Evolutionary conservation across 1,140 invertebrate genomes (phyloP), one percentile per base, ranked within the genome.

Genomic region (Cotesia typhae): DNA sequence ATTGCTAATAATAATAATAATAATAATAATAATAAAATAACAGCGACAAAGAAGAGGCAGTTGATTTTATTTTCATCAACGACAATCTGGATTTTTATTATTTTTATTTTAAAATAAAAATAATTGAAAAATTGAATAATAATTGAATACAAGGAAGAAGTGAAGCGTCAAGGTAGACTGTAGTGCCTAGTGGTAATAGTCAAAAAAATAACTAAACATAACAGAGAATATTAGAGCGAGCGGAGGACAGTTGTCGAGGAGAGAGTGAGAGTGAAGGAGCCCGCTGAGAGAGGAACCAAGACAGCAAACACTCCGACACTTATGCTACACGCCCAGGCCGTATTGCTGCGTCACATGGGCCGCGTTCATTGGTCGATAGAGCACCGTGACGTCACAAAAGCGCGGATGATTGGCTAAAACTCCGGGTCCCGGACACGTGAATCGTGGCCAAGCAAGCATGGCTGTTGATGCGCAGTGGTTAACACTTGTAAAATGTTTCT

Each of bases 391-490:
- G 86, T 87, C 83, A 85, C 70, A 61, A 72, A 61, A 57, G 67
- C 71, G 72, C 70, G 72, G 64, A 57, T 67, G 76, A 87, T 86
- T 85, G 84, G 84, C 63, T 67, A 75, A 74, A 72, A 75, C 71
- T 75, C 74, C 77, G 81, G 78, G 74, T 75, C 81, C 82, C 82
- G 80, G 84, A 88, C 86, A 88, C 85, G 87, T 88, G 86, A 87
- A 86, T 84, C 80, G 83, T 81, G 83, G 80, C 80, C 82, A 79
- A 83, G 81, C 81, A 83, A 83, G 85, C 85, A 86, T 87, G 85
- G 85, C 84, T 83, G 83, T 84, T 84, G 84, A 83, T 87, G 84
- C 85, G 85, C 85, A 86, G 84, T 86, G 85, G 84, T 85, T 84
- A 81, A 80, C 81, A 81, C 83, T 83, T 83, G 81, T 79, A 83